Percentiles rank a stretch among this genome's conserved stretches.
Conservation (phyloP, 2,797 vertebrate species). For the Gadopsis bispinosus region DNA sequence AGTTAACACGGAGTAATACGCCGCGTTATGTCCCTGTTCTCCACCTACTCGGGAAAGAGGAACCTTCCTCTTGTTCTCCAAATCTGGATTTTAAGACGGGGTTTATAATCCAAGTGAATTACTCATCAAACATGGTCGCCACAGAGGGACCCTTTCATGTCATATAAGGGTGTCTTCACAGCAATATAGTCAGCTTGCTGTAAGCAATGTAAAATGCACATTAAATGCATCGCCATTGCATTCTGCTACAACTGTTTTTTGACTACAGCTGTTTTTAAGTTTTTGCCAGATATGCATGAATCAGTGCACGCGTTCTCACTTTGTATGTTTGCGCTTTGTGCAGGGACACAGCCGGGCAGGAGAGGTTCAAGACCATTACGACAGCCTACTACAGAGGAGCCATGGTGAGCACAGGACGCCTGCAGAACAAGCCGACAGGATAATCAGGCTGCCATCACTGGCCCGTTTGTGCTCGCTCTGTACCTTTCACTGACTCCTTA, state of each 20-base stretch:
- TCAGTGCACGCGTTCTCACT: conserved; percentile 7
- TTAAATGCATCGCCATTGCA: background rate
- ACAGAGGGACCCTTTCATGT: conserved; percentile 39
- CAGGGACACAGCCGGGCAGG: conserved; percentile 98
- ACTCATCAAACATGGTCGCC: conserved; percentile 12
- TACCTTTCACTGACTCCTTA: conserved; percentile 39
- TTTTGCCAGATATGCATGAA: background rate
- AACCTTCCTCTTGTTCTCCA: conserved; percentile 53
- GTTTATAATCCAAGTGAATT: conserved; percentile 33
- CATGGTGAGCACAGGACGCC: conserved; percentile 82
- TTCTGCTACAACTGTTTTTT: background rate
- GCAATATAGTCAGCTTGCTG: background rate
- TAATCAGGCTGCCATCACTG: conserved; percentile 53
- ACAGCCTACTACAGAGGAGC: conserved; percentile 97
- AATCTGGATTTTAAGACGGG: conserved; percentile 51
- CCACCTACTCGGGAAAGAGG: conserved; percentile 35
- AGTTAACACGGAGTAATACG: background rate
- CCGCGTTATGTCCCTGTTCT: background rate
- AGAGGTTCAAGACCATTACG: conserved; percentile 97
- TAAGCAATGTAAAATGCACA: background rate
- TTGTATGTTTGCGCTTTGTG: conserved; percentile 40
- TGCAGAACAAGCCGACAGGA: conserved; percentile 42
- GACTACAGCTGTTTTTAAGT: background rate
- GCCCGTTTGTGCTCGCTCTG: conserved; percentile 34
- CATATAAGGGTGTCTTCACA: background rate